Base-by-base conservation (phyloP, 2,888 invertebrate species). In the Hemicrepidius hirtus region DNA sequence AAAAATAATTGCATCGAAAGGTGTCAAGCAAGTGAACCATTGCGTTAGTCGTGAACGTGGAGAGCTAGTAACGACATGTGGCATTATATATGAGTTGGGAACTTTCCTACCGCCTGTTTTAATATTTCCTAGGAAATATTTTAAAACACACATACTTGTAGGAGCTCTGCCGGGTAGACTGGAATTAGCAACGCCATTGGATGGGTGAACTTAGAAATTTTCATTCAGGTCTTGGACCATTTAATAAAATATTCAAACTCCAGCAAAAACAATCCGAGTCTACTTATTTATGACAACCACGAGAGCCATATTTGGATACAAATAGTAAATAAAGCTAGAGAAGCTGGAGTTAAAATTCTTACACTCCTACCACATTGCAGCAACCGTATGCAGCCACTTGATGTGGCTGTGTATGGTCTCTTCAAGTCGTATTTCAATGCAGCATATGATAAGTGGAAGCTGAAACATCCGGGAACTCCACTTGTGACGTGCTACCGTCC, bases 381-480 rank as follows among this genome's bases (percentile, higher is more conserved):
- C n/a, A 85, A 84, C 64, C 85, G 84, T 75, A 55, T 87, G 64
- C 86, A 87, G 79, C 86, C 86, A 16, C 76, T 86, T 13, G 84
- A 86, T 75, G 80, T 84, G 12, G 80, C 82, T 16, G 80, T 86
- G 6, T 84, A 80, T 77, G 83, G 83, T 9, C 85, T 85, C 16
- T 83, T 86, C 44, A 87, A 86, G 63, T 76, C 76, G 37, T 77
- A 72, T 70, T 81, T 78, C 68, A 80, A 79, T 68, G 75, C 78
- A 28, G 80, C 81, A 20, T 75, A 80, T 44, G 80, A 83, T 69
- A 78, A 79, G 13, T 84, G 83, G 82, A 71, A 84, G 77, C 70
- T 84, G 69, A 74, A 76, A 70, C 77, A 86, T 78, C 84, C 84
- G 3, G 85, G 85, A 3, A 83, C 80, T 71, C 78, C 83, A 6